These are phyloP conservation scores for Lasioglossum malachurum DNA, from an alignment of 2,888 invertebrate species.

Conservation along the genomic window DNA sequence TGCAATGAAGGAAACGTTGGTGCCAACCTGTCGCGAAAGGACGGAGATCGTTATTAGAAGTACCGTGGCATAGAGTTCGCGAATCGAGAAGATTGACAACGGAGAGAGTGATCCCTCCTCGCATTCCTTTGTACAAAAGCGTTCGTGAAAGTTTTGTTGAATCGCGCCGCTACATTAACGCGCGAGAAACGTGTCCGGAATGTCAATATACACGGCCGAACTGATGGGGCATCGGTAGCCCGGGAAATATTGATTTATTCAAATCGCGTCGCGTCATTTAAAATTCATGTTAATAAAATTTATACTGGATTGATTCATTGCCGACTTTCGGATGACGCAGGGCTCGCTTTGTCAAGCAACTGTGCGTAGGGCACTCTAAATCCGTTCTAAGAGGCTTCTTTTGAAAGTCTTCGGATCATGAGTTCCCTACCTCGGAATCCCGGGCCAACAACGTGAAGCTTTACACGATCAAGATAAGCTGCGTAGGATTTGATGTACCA, in stretches of 20 bases:
- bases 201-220: constrained; percentile 60
- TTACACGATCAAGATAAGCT: background rate
- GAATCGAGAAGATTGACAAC: background rate
- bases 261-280: constrained; percentile 25
- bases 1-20: background rate
- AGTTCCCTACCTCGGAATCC: background rate
- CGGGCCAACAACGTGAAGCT: background rate
- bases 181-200: constrained; percentile 57
- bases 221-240: constrained; percentile 47
- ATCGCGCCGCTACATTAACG: constrained; percentile 33
- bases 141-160: constrained; percentile 69
- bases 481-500: background rate
- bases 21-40: background rate
- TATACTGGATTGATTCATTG: constrained; percentile 10
- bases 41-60: background rate
- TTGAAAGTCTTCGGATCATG: background rate
- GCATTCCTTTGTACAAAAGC: constrained; percentile 13
- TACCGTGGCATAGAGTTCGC: background rate
- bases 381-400: background rate
- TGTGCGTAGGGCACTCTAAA: background rate
- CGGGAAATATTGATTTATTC: constrained; percentile 40
- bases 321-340: background rate
- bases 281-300: constrained; percentile 34
- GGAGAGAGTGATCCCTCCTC: constrained; percentile 7
- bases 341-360: background rate